A percentile compares a stretch with the other conserved stretches of the same genome.
Evolutionary conservation across 2,888 invertebrate species (phyloP).

Genomic region (Philhelius pedissequus): DNA sequence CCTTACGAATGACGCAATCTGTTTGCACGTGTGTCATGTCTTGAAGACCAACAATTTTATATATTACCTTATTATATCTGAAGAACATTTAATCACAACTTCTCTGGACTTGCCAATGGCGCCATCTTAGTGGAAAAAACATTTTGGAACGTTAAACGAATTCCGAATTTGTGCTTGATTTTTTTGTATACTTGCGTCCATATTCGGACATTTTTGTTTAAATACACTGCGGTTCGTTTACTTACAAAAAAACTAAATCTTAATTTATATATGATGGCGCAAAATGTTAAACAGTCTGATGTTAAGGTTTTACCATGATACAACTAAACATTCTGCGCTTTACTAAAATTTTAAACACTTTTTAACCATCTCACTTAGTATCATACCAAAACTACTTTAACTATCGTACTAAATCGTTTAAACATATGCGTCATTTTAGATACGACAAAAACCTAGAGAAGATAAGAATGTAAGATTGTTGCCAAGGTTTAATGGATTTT

Average conservation of each 20-base stretch:
- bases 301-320: too few relatives aligned
- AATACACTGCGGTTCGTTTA: not conserved
- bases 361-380: too few relatives aligned
- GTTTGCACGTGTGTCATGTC: not conserved
- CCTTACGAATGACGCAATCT: not conserved
- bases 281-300: too few relatives aligned
- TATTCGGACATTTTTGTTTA: not conserved
- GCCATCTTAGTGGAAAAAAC: not conserved
- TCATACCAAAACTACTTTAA: too few relatives aligned
- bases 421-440: too few relatives aligned
- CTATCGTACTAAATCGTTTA: too few relatives aligned
- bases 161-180: not conserved
- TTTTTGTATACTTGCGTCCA: not conserved
- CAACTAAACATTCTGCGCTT: too few relatives aligned
- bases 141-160: slow-evolving; percentile 1
- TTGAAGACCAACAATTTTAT: not conserved
- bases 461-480: too few relatives aligned
- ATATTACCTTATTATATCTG: not conserved
- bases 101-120: not conserved
- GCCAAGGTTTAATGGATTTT: too few relatives aligned
- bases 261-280: too few relatives aligned
- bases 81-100: not conserved
- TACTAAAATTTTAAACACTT: too few relatives aligned
- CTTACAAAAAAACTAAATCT: not conserved
- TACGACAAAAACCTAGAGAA: too few relatives aligned